Base-by-base conservation (phyloP, 2,113 vertebrate species). In the Mastomys coucha region DNA sequence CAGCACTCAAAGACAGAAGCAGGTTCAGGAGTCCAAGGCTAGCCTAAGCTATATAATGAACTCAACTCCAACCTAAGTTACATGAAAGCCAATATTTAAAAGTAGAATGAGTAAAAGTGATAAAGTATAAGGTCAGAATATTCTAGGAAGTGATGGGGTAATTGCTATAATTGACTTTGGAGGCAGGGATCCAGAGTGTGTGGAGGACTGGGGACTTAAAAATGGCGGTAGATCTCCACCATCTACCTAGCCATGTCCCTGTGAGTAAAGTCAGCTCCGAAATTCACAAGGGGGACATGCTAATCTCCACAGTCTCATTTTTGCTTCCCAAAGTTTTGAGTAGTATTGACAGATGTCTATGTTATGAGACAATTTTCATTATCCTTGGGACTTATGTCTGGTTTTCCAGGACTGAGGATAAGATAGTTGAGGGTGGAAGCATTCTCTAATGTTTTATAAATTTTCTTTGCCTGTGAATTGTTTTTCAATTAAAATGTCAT, bases 401-500 rank as follows among this genome's bases (percentile, higher is more conserved):
- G 12, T 89, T 31, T 88, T 88, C 58, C 76, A 90, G 53, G 7
- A 78, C 7, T 20, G 77, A 77, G 6, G 7, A 42, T 53, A 53
- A 88, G 51, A 88, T 2, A 39, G 42, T 28, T 4, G 17, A 87
- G 14, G 63, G 5, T 20, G 22, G 31, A 93, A 82, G 7, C 28
- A 75, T 1, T 42, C 26, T 33, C 39, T 76, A 82, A 70, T 6
- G 45, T 90, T 95, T 93, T 51, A 80, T 63, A 91, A 65, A 87
- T 82, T 95, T 92, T 89, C 94, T 69, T 31, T 56, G 45, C 67
- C 33, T 82, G 88, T 17, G 5, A 16, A 78, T 92, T 86, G 49
- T 84, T 92, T 89, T 91, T 70, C 88, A 96, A 81, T 96, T 93
- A 97, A 97, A 91, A 92, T 89, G 58, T 85, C 91, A 93, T 26